Evolutionary conservation across 2,113 vertebrate species (phyloP), one percentile per base, ranked within the genome.

Genomic region (Connochaetes taurinus): DNA sequence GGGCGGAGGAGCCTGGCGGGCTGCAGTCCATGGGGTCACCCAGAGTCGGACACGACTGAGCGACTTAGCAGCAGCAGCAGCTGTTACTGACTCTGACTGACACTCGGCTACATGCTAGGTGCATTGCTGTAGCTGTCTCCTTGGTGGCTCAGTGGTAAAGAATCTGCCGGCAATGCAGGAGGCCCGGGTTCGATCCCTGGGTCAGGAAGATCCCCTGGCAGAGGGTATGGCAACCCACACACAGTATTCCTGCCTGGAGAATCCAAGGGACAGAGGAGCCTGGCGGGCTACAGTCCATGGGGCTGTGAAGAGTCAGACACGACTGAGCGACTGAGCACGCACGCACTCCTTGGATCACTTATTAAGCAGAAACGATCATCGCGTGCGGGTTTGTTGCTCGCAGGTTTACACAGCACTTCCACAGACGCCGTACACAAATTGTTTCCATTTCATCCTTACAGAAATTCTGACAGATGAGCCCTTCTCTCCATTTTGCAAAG

Each of bases 21-120:
- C 60, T 31, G 29, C 60, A 31, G 60, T 62, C 60, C 29, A 3
- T 3, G 29, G 29, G 60, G 60, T 62, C 6, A 3, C 29, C 15
- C 6, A 14, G 60, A 62, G 29, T 62, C 1, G 0, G 60, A 62
- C 60, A 62, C 0, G 13, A 31, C 29, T 62, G 29, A 62, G 29
- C 0, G 29, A 31, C 60, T 15, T 3, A 31, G 29, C 60, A 62
- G 58, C 13, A 31, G 27, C 58, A 15, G 58, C 58, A 15, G 60
- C 29, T 62, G 60, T 62, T 31, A 31, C 60, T 33, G 71, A 52
- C 5, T 2, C 19, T 67, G 11, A 43, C 2, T 1, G 83, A 12
- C 27, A 8, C 55, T 55, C 21, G 5, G 74, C 29, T 19, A 3
- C 0, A 0, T 12, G 17, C 3, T 15, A 2, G 2, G 0, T 16